Base-by-base conservation (phyloP, 30 jellyfish, hydroid and myxozoan genomes). In the Chrysaora quinquecirrha region DNA sequence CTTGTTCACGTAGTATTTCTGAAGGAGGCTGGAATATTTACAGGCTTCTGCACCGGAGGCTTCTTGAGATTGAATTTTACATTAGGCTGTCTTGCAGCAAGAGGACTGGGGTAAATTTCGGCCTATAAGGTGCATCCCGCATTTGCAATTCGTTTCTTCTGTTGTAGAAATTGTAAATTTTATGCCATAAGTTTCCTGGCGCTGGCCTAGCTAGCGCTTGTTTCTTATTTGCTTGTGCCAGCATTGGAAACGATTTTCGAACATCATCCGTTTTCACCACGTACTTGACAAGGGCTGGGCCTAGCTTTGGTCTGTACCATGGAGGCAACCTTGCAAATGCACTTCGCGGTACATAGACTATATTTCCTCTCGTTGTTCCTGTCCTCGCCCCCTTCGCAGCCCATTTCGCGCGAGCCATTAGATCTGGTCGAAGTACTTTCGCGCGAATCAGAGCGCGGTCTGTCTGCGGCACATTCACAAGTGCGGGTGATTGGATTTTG, bases 361-460 rank as follows among this genome's bases (percentile, higher is more conserved):
- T 73, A 18, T 66, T 84, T 19, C 87, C 79, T 9, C 82, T 84
- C 21, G 96, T 29, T 30, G 54, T 28, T 19, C 50, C 52, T 0
- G 75, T 25, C 22, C 18, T 16, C 18, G 70, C 47, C 12, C 85
- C 64, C 11, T 32, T 75, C 1, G 33, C 74, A 0, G 71, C 77
- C 82, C 68, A 50, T 19, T 68, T 34, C 25, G 72, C 61, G 34
- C 64, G 31, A n/a, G 66, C n/a, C 46, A 28, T 35, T 20, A 65
- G 49, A 24, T 22, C 50, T 1, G 96, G 96, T 0, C 90, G 89
- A 10, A 94, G 80, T 12, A 93, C 85, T 47, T 85, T 86, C 21
- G 89, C 78, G 48, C 98, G 75, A 10, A 93, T 80, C 43, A 93
- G 65, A 14, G 98, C 98, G 35, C 92, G 89, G 78, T 87, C 98